Percentiles rank a stretch among this genome's conserved stretches.
Evolutionary conservation across 2,113 vertebrate species (phyloP).

Genomic region (Macrotus californicus): DNA sequence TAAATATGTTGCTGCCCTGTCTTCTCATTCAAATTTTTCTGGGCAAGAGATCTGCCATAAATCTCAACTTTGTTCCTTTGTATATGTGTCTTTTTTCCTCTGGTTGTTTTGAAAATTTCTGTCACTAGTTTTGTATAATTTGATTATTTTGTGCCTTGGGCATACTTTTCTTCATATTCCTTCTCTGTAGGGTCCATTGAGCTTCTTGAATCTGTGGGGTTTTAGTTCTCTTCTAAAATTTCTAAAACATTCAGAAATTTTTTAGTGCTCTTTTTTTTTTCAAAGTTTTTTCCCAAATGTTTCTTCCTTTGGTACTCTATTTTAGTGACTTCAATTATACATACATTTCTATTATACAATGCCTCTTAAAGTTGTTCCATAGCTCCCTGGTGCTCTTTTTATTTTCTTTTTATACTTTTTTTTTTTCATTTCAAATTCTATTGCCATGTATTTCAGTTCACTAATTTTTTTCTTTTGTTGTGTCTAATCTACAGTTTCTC

Average conservation of each 20-base stretch:
- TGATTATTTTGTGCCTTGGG: background rate
- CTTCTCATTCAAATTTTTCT: background rate
- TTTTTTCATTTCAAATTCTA: background rate
- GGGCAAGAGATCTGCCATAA: background rate
- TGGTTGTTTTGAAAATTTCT: background rate
- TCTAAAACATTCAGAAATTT: background rate
- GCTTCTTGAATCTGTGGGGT: background rate
- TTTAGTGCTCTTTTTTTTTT: background rate
- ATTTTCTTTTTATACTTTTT: background rate
- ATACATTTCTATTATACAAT: too few species aligned
- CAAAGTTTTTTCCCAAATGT: background rate
- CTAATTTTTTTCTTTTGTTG: background rate
- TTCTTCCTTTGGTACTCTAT: background rate
- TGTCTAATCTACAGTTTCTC: background rate
- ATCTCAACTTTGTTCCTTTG: background rate
- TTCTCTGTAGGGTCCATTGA: background rate
- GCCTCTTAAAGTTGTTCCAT: background rate
- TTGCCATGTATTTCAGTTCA: background rate
- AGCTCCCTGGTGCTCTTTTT: background rate
- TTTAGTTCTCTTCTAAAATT: background rate
- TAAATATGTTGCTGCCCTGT: background rate
- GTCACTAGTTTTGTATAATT: background rate
- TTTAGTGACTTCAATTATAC: background rate
- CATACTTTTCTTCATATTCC: background rate
- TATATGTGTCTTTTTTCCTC: background rate